These are phyloP conservation scores for Rattus rattus DNA, from an alignment of 2,113 vertebrate genomes.

Conservation along the genomic window DNA sequence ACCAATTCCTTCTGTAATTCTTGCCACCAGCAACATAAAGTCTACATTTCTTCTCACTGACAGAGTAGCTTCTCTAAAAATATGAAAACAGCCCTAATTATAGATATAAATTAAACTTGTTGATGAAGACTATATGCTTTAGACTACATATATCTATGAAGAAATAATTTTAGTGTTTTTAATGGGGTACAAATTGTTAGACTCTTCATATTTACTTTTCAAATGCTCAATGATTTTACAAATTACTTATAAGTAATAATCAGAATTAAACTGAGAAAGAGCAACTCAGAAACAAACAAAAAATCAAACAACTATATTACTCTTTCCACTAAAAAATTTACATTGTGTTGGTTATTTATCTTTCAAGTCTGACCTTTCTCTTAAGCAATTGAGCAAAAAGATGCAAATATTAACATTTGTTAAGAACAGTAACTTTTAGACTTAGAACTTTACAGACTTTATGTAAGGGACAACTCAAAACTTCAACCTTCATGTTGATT, in stretches of 20 bases:
- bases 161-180: background rate
- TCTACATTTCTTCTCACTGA: background rate
- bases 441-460: background rate
- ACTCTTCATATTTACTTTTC: conserved; percentile 34
- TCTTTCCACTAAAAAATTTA: background rate
- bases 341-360: background rate
- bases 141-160: conserved; percentile 3
- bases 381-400: background rate
- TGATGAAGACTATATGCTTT: background rate
- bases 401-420: conserved; percentile 30
- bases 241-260: background rate
- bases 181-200: background rate
- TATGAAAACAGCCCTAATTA: background rate
- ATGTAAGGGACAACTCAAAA: background rate
- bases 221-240: background rate
- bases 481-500: background rate
- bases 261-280: background rate
- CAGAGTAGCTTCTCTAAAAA: background rate
- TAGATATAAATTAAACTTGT: background rate
- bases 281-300: background rate
- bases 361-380: conserved; percentile 25
- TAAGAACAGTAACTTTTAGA: conserved; percentile 10
- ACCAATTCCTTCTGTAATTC: background rate
- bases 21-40: background rate
- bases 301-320: background rate